Evolutionary conservation across 2,797 vertebrate genomes (phyloP), one percentile per base, ranked within the genome.

Genomic region (Otolemur crassicaudatus): DNA sequence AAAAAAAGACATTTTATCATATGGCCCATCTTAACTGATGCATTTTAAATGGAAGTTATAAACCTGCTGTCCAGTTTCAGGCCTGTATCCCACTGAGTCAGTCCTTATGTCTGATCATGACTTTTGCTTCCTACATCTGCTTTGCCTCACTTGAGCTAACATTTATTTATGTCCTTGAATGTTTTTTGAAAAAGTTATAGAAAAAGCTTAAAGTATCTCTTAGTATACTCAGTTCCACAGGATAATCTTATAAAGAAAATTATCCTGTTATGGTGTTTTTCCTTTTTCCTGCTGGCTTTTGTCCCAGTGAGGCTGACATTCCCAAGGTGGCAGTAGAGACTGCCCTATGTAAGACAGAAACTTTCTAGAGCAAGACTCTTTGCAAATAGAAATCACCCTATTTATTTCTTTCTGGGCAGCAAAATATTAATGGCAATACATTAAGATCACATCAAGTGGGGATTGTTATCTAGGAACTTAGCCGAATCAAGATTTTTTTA

Each of bases 151-250:
- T 43, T 5, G 20, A 82, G 25, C 67, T 94, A 85, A 87, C 23
- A 70, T 67, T 91, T 90, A n/a, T 75, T 94, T 96, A 53, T 87
- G 16, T 70, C 37, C 69, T 85, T 94, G 73, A 93, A 83, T 75
- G 31, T 40, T 76, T 91, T 86, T 69, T 87, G 81, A 94, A 77
- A 72, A 82, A 46, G 27, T 67, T 67, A 27, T 25, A 58, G 31
- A 53, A 90, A 92, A 84, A 31, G 5, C 17, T 87, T 92, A 31
- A 93, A 94, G 53, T 63, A 69, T 91, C 61, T 92, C 20, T 91
- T 87, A 79, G 56, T 37, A 61, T 56, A 9, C 60, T 75, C 7
- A 77, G 56, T 85, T 70, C 46, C 49, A 58, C 23, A 29, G n/a
- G 31, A 84, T 53, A 65, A 91, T 85, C 46, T 89, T 67, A 83